Evolutionary conservation across 64 coral and sea anemone genomes (phyloP).

Genomic region (Dendronephthya gigantea): DNA sequence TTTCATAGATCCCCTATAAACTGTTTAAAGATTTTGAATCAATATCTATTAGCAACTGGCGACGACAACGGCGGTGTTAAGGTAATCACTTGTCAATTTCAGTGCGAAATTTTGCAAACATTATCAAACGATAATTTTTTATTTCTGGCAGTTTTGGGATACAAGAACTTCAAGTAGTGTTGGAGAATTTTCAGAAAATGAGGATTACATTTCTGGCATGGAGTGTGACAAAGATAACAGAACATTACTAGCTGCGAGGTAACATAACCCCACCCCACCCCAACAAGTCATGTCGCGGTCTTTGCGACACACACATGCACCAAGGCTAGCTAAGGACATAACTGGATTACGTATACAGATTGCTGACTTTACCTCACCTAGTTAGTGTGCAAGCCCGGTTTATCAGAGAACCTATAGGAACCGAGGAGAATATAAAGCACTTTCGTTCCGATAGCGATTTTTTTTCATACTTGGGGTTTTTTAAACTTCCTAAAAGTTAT

Average conservation of each 20-base stretch:
- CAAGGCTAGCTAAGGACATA: no score
- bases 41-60: constrained; percentile 63
- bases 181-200: constrained; percentile 69
- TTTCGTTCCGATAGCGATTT: background rate
- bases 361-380: no score
- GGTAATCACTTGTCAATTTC: no score
- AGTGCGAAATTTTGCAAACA: no score
- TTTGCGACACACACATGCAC: no score
- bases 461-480: no score
- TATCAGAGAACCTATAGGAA: no score
- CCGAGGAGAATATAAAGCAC: no score
- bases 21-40: constrained; percentile 70
- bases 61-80: constrained; percentile 84
- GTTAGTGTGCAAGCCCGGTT: no score
- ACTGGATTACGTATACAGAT: no score
- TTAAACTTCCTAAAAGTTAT: no score
- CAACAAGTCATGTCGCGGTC: background rate
- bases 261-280: no score
- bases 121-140: background rate
- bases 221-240: constrained; percentile 69
- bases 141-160: constrained; percentile 76
- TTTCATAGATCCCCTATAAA: constrained; percentile 69
- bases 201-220: constrained; percentile 96
- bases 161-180: constrained; percentile 47
- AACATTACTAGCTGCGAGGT: constrained; percentile 75